A percentile compares a stretch with the other conserved stretches of the same genome.
Evolutionary conservation across 2,113 vertebrate genomes (phyloP).

Genomic region (Capricornis sumatraensis): DNA sequence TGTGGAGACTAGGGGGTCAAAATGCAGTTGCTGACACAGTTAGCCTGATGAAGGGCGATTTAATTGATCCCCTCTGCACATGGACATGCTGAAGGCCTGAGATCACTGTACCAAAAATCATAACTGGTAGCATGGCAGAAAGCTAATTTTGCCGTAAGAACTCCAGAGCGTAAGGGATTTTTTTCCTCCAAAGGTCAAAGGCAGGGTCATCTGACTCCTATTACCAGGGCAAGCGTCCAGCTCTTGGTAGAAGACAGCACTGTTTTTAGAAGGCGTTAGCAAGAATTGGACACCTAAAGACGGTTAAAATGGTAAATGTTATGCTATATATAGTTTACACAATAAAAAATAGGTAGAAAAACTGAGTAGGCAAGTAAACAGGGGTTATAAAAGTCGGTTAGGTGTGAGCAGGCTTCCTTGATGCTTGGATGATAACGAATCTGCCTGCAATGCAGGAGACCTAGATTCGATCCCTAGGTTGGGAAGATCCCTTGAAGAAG

Average conservation of each 20-base stretch:
- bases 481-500: not conserved
- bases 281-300: not conserved
- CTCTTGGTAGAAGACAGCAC: not conserved
- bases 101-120: not conserved
- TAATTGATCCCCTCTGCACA: not conserved
- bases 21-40: not conserved
- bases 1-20: constrained; percentile 42
- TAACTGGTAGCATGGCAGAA: not conserved
- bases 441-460: not conserved
- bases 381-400: not conserved
- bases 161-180: constrained; percentile 12
- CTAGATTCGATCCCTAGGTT: not conserved
- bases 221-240: not conserved
- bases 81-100: not conserved
- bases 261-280: not conserved
- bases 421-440: not conserved
- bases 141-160: not conserved
- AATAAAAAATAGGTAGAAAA: not conserved
- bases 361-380: not conserved
- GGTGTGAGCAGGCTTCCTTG: not conserved
- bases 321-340: not conserved
- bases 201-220: not conserved
- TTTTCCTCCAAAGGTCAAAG: not conserved
- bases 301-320: not conserved
- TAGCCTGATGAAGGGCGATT: constrained; percentile 8